Percentiles rank a stretch among this genome's conserved stretches.
phyloP scores from a whole-genome alignment of 2,113 vertebrate genomes.

The Okapia johnstoni region DNA sequence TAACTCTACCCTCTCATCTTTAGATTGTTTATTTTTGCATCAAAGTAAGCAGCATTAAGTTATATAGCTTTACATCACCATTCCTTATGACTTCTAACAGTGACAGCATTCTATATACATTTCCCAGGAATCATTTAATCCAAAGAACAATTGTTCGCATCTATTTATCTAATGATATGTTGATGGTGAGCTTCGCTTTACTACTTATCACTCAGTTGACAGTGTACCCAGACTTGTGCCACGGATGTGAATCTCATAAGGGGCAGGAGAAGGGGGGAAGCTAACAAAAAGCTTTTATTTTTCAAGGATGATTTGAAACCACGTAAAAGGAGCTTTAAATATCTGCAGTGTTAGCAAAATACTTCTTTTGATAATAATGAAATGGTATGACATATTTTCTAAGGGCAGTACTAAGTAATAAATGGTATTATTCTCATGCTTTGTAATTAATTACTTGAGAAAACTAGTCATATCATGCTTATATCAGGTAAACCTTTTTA shows the following conservation, averaged over 20 bases:
- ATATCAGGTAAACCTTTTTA: neutral
- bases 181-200: neutral
- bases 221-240: neutral
- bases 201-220: neutral
- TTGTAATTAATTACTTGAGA: neutral
- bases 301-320: neutral
- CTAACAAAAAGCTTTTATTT: neutral
- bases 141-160: neutral
- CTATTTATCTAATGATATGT: neutral
- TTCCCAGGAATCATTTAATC: neutral
- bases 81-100: neutral
- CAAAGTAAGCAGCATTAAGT: neutral
- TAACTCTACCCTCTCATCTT: neutral
- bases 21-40: neutral
- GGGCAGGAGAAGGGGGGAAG: neutral
- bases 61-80: rapidly evolving
- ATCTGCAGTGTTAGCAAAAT: neutral
- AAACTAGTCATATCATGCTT: neutral
- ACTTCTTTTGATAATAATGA: neutral
- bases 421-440: neutral
- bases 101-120: neutral
- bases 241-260: neutral
- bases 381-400: neutral
- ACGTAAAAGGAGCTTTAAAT: neutral
- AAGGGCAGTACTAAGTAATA: neutral